These are phyloP conservation scores for Scaptomyza montana DNA, from an alignment of 1,140 invertebrate species.

Conservation along the genomic window DNA sequence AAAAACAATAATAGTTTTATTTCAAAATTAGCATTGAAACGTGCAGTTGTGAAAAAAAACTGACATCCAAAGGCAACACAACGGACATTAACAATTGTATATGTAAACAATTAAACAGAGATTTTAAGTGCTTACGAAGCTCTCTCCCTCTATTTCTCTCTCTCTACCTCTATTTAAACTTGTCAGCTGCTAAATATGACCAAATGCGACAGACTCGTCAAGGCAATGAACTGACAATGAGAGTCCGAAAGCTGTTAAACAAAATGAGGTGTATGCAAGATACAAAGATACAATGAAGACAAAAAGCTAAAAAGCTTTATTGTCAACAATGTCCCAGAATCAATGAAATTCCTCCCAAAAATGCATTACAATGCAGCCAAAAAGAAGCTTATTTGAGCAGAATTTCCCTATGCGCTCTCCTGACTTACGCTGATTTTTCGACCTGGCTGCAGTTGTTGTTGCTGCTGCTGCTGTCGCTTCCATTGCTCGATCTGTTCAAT, in stretches of 20 bases:
- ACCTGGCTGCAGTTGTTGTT: conserved; percentile 47
- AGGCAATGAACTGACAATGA: conserved; percentile 45
- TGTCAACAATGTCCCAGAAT: not conserved
- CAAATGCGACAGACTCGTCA: conserved; percentile 41
- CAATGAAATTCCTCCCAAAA: not conserved
- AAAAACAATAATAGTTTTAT: conserved; percentile 18
- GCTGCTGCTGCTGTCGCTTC: conserved; percentile 67
- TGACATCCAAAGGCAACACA: conserved; percentile 8
- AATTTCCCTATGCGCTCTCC: not conserved
- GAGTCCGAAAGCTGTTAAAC: conserved; percentile 35
- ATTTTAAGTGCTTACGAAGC: conserved; percentile 7
- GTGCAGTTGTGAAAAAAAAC: conserved; percentile 50
- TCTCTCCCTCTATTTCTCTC: not conserved
- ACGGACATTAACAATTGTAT: conserved; percentile 22
- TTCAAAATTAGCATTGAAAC: conserved; percentile 67
- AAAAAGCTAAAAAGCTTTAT: conserved; percentile 19
- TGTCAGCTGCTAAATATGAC: conserved; percentile 28
- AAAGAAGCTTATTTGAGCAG: conserved; percentile 2
- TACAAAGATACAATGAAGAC: conserved; percentile 8
- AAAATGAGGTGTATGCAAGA: conserved; percentile 30
- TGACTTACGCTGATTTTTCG: conserved; percentile 75
- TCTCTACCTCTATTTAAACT: conserved; percentile 11
- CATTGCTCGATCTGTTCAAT: conserved; percentile 75
- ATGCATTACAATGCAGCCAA: not conserved
- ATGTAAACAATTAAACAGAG: conserved; percentile 22